Base-by-base conservation (phyloP, 2,888 invertebrate genomes). In the Phalera bucephala region DNA sequence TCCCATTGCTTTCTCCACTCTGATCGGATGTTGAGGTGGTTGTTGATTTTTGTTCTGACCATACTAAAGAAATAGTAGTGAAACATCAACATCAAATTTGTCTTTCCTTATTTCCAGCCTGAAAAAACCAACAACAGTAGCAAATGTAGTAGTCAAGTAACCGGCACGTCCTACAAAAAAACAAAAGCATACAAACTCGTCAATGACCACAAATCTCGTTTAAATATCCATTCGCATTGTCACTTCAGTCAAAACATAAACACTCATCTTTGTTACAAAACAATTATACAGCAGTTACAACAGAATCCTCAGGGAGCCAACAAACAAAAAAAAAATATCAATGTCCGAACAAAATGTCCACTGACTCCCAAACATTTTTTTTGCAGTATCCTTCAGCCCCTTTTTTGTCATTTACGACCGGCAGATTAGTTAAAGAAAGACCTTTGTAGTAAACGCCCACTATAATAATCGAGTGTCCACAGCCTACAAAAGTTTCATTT, bases 211-310 rank as follows among this genome's bases (percentile, higher is more conserved):
- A 67, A 68, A 66, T 66, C 62, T 64, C 62, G 31, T 51, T 46
- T 51, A 58, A 53, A 44, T 28, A 41, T 31, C 46, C 39, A 56
- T 62, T 63, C 63, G 65, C 53, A 59, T 67, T 68, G 68, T 68
- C 45, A 34, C 36, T 34, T 28, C 51, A 46, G 73, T 77, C 79
- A 76, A 71, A 80, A 80, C 67, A 76, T 46, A 63, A 71, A 69
- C 69, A 72, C 59, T 64, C 54, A 50, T 56, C 65, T 64, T 72
- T 64, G 69, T 68, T 60, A 61, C 52, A 68, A 76, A 77, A 79
- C 76, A 81, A 81, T 80, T 77, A 79, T 64, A 61, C 42, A 61
- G 42, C 66, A 72, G 77, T 77, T 75, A 80, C 68, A 73, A 70
- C 60, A 47, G 55, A 47, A 58, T 55, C 43, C 64, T 61, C 36